A percentile compares a stretch with the other conserved stretches of the same genome.
phyloP scores from a whole-genome alignment of 2,888 invertebrate species.

The Drosophila putrida region DNA sequence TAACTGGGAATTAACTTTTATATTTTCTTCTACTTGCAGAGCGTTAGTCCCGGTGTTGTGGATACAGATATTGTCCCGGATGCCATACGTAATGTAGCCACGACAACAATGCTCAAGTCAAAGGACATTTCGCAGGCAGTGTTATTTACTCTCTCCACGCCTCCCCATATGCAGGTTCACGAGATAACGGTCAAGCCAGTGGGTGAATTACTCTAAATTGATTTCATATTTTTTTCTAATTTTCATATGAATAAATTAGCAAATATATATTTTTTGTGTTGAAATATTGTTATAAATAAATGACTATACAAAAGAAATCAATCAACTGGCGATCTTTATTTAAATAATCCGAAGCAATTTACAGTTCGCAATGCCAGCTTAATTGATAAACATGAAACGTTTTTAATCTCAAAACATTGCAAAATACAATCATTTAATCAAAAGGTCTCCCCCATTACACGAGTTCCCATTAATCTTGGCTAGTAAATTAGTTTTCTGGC shows the following conservation, averaged over 20 bases:
- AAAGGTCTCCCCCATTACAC: not conserved
- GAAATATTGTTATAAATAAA: not conserved
- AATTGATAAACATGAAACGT: constrained; percentile 1
- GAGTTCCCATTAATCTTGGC: not conserved
- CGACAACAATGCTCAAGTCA: constrained; percentile 61
- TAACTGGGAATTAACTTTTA: not conserved
- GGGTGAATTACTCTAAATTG: constrained; percentile 38
- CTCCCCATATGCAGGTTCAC: constrained; percentile 77
- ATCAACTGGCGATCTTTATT: constrained; percentile 3
- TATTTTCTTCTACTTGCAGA: constrained; percentile 43
- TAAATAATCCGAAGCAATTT: constrained; percentile 1
- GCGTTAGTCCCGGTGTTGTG: constrained; percentile 79
- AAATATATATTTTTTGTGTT: not conserved
- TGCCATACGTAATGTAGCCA: constrained; percentile 20
- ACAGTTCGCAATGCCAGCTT: not conserved
- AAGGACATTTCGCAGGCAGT: constrained; percentile 80
- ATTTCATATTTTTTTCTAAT: not conserved
- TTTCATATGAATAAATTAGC: not conserved
- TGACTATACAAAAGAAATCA: constrained; percentile 4
- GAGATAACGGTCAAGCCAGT: constrained; percentile 77
- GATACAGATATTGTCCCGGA: constrained; percentile 78
- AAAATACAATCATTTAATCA: constrained; percentile 1
- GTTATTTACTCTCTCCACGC: constrained; percentile 74
- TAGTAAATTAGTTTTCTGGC: not conserved
- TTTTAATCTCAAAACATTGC: not conserved